Evolutionary conservation across 2,888 invertebrate species (phyloP), one percentile per base, ranked within the genome.

Genomic region (Graphium colonna): DNA sequence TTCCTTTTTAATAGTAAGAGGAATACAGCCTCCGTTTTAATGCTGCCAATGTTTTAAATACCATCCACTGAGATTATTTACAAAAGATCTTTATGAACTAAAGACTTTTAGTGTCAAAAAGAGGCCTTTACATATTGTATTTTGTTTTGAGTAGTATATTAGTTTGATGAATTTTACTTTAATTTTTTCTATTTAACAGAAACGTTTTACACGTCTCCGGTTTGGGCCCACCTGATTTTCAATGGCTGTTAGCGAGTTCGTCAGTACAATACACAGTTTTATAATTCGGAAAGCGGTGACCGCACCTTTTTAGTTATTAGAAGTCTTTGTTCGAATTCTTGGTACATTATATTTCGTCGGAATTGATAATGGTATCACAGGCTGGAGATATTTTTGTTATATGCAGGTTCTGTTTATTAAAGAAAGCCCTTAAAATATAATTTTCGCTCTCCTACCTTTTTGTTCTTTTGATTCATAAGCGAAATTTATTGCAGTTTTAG

Each of bases 241-340:
- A 52, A 52, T 46, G 21, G 52, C 41, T 31, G 46, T 52, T 52
- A 41, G 52, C 16, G 41, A 46, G 52, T 47, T 26, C 52, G 46
- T 52, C 52, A 52, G 41, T 46, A 52, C 52, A 52, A 52, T 52
- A 46, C n/a, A 8, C 46, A 41, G 52, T 46, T 52, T 52, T 47
- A 42, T 42, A 52, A 51, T 52, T 46, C 15, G 26, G 26, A 47
- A 52, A 46, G 36, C 46, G 18, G 52, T 36, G 46, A 41, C 52
- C 46, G 46, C 40, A 46, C 46, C 47, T 46, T 39, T 8, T 52
- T 47, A 33, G 21, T 15, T 40, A 41, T 40, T 36, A 45, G 40
- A 28, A 51, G 39, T n/a, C 43, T 16, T 45, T 51, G 38, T 13
- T 40, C 44, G 17, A n/a, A n/a, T n/a, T n/a, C n/a, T n/a, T n/a